A percentile compares a stretch with the other conserved stretches of the same genome.
These are phyloP conservation scores for Cyphomyrus discorhynchus DNA, from an alignment of 2,113 vertebrate species.

Conservation along the genomic window DNA sequence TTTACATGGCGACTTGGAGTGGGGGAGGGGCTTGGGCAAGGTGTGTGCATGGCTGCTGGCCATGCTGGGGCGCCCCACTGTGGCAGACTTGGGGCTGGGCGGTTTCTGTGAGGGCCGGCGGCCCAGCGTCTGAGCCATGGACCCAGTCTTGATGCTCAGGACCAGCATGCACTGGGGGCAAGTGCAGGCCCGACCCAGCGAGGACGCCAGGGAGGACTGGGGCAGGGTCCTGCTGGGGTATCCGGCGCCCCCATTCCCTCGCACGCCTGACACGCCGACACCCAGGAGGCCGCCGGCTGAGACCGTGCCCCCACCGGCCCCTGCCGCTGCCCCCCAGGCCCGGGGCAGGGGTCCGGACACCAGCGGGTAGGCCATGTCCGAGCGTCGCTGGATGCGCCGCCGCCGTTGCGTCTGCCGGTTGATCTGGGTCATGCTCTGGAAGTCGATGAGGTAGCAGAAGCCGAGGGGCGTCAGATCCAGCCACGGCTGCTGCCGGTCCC, in stretches of 20 bases:
- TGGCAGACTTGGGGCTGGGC: conserved; percentile 51
- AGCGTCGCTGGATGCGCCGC: conserved; percentile 78
- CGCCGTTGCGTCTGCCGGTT: conserved; percentile 90
- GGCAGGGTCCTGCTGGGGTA: conserved; percentile 64
- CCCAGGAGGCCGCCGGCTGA: conserved; percentile 57
- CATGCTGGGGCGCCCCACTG: conserved; percentile 34
- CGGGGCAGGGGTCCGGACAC: conserved; percentile 78
- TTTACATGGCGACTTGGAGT: conserved; percentile 59
- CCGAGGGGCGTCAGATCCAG: conserved; percentile 92
- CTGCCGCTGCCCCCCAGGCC: conserved; percentile 66
- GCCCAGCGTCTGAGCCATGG: conserved; percentile 63
- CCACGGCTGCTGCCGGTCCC: conserved; percentile 95
- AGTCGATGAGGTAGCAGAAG: conserved; percentile 96
- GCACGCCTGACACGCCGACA: conserved; percentile 57
- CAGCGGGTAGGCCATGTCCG: conserved; percentile 80
- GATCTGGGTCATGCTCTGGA: conserved; percentile 96
- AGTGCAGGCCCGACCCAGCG: conserved; percentile 67
- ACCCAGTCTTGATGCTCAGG: conserved; percentile 69
- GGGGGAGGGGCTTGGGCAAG: conserved; percentile 55
- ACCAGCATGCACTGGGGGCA: conserved; percentile 88
- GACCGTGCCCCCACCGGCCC: conserved; percentile 61
- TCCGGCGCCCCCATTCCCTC: conserved; percentile 54
- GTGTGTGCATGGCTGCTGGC: conserved; percentile 28
- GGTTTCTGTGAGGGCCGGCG: conserved; percentile 58
- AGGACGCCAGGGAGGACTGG: conserved; percentile 62